Evolutionary conservation across 2,888 invertebrate genomes (phyloP).

Genomic region (Phorcus lineatus): DNA sequence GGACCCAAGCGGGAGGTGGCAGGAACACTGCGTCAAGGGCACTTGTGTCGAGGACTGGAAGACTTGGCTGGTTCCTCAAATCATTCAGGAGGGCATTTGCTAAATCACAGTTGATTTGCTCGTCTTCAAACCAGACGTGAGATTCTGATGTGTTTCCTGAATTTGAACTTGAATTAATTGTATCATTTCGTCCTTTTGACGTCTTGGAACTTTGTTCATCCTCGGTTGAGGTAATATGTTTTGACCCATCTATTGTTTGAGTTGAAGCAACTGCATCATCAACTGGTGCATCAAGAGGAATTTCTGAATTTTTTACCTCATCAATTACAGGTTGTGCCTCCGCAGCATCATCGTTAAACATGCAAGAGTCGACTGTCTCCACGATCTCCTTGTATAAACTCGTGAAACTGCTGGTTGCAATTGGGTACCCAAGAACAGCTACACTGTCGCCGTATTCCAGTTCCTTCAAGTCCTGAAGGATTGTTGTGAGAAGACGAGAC

Average conservation of each 20-base stretch:
- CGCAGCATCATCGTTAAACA: not conserved
- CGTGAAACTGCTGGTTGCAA: conserved; percentile 19
- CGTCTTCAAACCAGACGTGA: not conserved
- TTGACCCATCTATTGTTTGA: not conserved
- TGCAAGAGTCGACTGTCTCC: conserved; percentile 13
- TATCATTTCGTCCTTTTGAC: not conserved
- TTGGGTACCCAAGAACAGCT: conserved; percentile 15
- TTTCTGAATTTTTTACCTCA: not conserved
- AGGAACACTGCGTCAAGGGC: not conserved
- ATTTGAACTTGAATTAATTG: not conserved
- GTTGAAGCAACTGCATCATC: not conserved
- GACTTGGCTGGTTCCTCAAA: not conserved
- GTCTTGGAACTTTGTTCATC: not conserved
- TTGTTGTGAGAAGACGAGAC: not conserved
- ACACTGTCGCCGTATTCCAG: conserved; percentile 4
- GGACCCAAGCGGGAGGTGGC: not conserved
- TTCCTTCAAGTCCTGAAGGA: conserved; percentile 21
- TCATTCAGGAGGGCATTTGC: not conserved
- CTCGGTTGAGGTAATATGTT: too few species aligned
- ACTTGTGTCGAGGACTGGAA: not conserved
- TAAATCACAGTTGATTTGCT: not conserved
- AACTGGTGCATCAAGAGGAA: not conserved
- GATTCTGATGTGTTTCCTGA: not conserved
- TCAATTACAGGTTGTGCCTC: not conserved
- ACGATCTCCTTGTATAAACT: conserved; percentile 7